Base-by-base conservation (phyloP, 23 tunicate species). In the Ascidia mentula region DNA sequence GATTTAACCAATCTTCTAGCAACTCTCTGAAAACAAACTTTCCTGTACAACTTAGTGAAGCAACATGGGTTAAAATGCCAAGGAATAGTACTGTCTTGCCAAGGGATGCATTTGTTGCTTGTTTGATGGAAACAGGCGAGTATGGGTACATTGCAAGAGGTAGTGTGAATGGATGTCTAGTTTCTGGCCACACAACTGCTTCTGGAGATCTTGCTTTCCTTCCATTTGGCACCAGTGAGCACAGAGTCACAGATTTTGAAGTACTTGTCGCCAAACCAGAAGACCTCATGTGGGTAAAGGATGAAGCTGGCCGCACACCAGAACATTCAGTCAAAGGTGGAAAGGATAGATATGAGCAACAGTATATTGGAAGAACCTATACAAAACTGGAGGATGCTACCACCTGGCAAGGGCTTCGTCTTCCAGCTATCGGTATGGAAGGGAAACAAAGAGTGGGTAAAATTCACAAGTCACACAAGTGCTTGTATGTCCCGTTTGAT, bases 301-400 rank as follows among this genome's bases (percentile, higher is more conserved):
- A 40, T 60, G 17, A 22, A 34, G 39, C 38, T 36, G 80, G 74
- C 17, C 60, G 38, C 9, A 37, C 74, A 20, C 95, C 88, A 8
- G 59, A 33, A 31, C 34, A 45, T 65, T 81, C 88, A n/a, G 88
- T 89, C 13, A 46, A 72, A 33, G 95, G 88, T 31, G 95, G 95
- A 7, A 72, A 33, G 31, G 88, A 84, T 31, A 69, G 73, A 1
- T 18, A 69, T 73, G 75, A 40, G 15, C 69, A 79, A 8, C 38
- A 45, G 31, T 88, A 76, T 36, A 85, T 90, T 80, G 90, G 96
- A 8, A 36, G 90, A 32, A 86, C 96, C 38, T 80, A 85, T 32
- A 71, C 75, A 32, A 72, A 77, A 8, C 31, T 89, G 6, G 35
- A 70, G 26, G 65, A 46, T 28, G 96, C 90, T 0, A 80, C 79